Evolutionary conservation across 92 coral and sea anemone species (phyloP), one percentile per base, ranked within the genome.

Genomic region (Isaurus tuberculatus): DNA sequence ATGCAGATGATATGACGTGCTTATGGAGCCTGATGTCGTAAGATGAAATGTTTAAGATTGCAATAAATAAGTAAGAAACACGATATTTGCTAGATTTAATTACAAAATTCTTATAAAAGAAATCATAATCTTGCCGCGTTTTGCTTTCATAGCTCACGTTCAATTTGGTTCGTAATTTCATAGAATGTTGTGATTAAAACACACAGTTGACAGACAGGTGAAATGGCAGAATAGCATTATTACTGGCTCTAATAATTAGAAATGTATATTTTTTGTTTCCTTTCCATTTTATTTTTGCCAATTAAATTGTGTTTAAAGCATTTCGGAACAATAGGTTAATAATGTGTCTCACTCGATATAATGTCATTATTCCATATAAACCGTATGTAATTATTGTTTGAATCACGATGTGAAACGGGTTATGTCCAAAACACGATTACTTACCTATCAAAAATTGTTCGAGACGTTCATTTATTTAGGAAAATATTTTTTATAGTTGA

Each of bases 241-340:
- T 88, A 72, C 92, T 83, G 88, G 86, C 87, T 92, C 81, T 86
- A 43, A 84, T 87, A 93, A 93, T 93, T 93, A 93, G 81, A 85
- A 79, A 66, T 75, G 80, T 73, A 84, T 86, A 72, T 80, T n/a
- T 63, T 63, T 63, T 3, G 10, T 63, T 63, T 26, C 34, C 31
- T 27, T 63, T 26, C 17, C 34, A 25, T 63, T 63, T 63, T 27
- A 85, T 80, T 73, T 86, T 92, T 94, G 90, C 98, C 98, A 94
- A 94, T 93, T 94, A 94, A 81, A 94, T 79, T 91, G 93, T 91
- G 86, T 89, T 93, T 94, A 91, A 80, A 75, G 90, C 74, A 84
- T 87, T 84, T 85, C 67, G 65, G 64, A 85, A 94, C 98, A 94
- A 91, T 84, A 43, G 86, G 61, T 80, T 83, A 91, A 94, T 94